These are phyloP conservation scores for Theretra japonica DNA, from an alignment of 2,888 invertebrate genomes.

Conservation along the genomic window DNA sequence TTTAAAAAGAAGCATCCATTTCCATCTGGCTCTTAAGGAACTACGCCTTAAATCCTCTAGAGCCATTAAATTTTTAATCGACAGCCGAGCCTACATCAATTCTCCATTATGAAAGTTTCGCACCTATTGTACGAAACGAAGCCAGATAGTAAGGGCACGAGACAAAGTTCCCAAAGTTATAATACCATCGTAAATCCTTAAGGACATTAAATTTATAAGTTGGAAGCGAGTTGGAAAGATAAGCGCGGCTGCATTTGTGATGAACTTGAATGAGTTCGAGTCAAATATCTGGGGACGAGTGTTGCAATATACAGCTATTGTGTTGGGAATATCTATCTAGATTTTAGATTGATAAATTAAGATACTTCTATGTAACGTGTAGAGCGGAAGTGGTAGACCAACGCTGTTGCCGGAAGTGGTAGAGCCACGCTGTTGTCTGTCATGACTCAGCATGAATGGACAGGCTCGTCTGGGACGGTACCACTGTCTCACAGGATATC, in stretches of 20 bases:
- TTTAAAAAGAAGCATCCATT: no score
- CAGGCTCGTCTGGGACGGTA: no score
- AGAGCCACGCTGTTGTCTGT: no score
- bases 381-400: no score
- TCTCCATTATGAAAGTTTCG: conserved; percentile 8
- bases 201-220: conserved; percentile 76
- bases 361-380: no score
- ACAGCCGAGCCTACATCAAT: not conserved
- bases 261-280: conserved; percentile 57
- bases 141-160: conserved; percentile 29
- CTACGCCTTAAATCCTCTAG: not conserved
- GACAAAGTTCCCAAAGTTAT: conserved; percentile 38
- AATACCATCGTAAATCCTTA: conserved; percentile 72
- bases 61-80: not conserved
- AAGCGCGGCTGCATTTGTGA: conserved; percentile 71
- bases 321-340: not conserved
- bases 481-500: no score
- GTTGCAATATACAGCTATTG: not conserved
- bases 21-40: not conserved
- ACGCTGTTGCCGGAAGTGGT: no score
- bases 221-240: conserved; percentile 64
- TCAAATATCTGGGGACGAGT: conserved; percentile 19
- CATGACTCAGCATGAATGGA: no score
- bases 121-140: conserved; percentile 19
- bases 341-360: no score